A percentile compares a stretch with the other conserved stretches of the same genome.
phyloP scores from a whole-genome alignment of 92 coral and sea anemone genomes.

The Zoanthus solanderi region DNA sequence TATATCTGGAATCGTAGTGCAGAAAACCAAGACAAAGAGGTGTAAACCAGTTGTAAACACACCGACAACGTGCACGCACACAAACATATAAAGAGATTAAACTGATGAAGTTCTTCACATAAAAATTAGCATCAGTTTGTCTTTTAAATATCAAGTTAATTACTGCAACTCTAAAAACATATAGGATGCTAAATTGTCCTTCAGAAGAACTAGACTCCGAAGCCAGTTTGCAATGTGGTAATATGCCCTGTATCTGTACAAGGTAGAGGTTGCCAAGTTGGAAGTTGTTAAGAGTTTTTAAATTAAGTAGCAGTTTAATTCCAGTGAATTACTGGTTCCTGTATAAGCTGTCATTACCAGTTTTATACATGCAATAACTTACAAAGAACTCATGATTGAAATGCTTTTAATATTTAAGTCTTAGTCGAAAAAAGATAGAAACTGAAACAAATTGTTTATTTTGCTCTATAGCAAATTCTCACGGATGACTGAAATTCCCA shows the following conservation, averaged over 20 bases:
- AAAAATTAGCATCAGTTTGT: no score
- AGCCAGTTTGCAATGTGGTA: not conserved
- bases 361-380: not conserved
- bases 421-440: not conserved
- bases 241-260: not conserved
- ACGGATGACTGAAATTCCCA: slow-evolving; percentile 9
- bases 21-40: no score
- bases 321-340: not conserved
- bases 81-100: no score
- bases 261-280: slow-evolving; percentile 20
- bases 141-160: no score
- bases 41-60: no score
- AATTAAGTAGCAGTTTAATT: not conserved
- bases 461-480: slow-evolving; percentile 1
- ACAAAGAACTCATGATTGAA: no score
- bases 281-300: not conserved
- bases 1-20: not conserved
- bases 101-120: no score
- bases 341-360: not conserved
- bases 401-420: not conserved
- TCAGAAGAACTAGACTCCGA: not conserved
- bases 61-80: no score
- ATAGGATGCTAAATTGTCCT: not conserved
- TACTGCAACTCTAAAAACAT: not conserved
- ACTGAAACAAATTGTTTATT: not conserved